These are phyloP conservation scores for Autographa gamma DNA, from an alignment of 2,888 invertebrate species.

Conservation along the genomic window DNA sequence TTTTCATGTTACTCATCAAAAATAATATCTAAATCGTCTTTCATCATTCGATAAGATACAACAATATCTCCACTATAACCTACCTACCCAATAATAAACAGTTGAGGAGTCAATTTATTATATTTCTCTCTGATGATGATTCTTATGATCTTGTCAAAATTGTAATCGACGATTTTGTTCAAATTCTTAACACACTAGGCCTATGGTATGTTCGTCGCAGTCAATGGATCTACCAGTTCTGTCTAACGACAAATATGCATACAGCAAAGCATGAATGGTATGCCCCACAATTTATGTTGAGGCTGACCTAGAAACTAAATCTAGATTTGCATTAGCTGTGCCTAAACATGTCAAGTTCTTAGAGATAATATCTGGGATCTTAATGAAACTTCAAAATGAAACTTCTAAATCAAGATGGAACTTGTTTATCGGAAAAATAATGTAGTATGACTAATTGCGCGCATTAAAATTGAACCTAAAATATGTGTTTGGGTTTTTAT, in stretches of 20 bases:
- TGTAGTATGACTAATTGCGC: neutral
- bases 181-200: no score
- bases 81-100: neutral
- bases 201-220: neutral
- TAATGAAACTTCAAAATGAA: no score
- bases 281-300: neutral
- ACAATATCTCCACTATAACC: no score
- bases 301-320: slow-evolving; percentile 39
- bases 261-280: neutral
- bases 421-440: slow-evolving; percentile 30
- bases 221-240: neutral
- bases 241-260: neutral
- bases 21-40: neutral
- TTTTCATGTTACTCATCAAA: neutral
- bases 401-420: no score
- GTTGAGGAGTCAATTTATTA: neutral
- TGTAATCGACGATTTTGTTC: neutral
- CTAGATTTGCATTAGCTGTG: slow-evolving; percentile 31
- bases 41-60: neutral
- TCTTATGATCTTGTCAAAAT: neutral
- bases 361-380: neutral
- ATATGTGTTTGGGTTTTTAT: no score
- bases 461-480: no score
- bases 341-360: slow-evolving; percentile 14
- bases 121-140: neutral